phyloP scores from a whole-genome alignment of 2,888 invertebrate genomes.

The Apamea crenata region DNA sequence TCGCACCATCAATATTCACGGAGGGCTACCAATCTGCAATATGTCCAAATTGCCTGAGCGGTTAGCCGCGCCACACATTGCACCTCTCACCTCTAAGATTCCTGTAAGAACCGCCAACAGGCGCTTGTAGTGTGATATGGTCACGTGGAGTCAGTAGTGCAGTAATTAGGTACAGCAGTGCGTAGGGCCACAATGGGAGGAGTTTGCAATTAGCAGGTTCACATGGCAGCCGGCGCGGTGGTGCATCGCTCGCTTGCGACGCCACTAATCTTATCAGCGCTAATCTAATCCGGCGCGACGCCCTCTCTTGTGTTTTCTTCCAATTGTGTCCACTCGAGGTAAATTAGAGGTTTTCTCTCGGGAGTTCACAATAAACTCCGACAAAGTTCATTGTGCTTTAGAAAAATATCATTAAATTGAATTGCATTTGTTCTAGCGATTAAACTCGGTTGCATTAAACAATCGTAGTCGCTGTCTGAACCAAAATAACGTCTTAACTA shows the following conservation, averaged over 20 bases:
- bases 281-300: conserved; percentile 88
- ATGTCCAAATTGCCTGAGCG: conserved; percentile 21
- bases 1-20: conserved; percentile 80
- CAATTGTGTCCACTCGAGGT: conserved; percentile 89
- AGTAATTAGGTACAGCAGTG: conserved; percentile 44
- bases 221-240: conserved; percentile 75
- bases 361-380: conserved; percentile 81
- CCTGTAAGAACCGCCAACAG: conserved; percentile 16
- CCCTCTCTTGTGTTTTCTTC: conserved; percentile 89
- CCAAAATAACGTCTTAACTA: conserved; percentile 22
- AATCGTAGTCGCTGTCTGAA: conserved; percentile 30
- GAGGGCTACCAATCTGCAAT: conserved; percentile 72
- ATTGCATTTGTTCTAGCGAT: conserved; percentile 62
- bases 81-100: conserved; percentile 10
- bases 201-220: conserved; percentile 83
- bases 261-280: conserved; percentile 88
- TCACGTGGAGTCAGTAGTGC: conserved; percentile 16
- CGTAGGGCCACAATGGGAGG: conserved; percentile 67
- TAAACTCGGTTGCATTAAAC: conserved; percentile 48
- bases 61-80: neutral
- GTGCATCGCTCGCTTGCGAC: conserved; percentile 73
- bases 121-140: neutral
- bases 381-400: conserved; percentile 78
- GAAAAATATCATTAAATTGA: conserved; percentile 73
- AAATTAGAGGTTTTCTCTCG: conserved; percentile 87